phyloP scores from a whole-genome alignment of 2,888 invertebrate genomes.

The Sphaeridia pumilis region DNA sequence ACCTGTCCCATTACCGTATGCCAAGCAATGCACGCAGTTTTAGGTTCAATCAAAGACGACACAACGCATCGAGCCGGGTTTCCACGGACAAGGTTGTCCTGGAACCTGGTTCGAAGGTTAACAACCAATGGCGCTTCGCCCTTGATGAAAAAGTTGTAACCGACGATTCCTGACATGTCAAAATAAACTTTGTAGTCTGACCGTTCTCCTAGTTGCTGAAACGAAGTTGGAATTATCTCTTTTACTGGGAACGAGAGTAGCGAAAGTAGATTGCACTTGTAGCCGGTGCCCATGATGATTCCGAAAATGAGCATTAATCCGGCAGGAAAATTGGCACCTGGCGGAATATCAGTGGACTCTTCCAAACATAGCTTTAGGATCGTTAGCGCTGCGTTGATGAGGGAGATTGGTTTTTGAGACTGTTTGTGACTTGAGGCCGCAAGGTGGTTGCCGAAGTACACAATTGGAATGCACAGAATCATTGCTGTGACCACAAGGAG shows the following conservation, averaged over 20 bases:
- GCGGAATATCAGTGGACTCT: slow-evolving; percentile 12
- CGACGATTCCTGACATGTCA: slow-evolving; percentile 22
- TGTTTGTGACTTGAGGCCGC: no score
- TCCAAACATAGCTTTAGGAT: slow-evolving; percentile 17
- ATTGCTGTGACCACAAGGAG: slow-evolving; percentile 9
- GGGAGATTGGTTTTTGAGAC: background rate
- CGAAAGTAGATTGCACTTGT: slow-evolving; percentile 24
- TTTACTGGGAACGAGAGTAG: slow-evolving; percentile 19
- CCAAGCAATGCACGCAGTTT: slow-evolving; percentile 12
- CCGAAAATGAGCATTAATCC: slow-evolving; percentile 20
- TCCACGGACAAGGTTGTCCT: background rate
- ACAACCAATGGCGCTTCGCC: slow-evolving; percentile 15
- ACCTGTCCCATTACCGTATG: slow-evolving; percentile 8
- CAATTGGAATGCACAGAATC: slow-evolving; percentile 2
- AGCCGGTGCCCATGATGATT: slow-evolving; percentile 23
- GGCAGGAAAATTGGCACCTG: slow-evolving; percentile 12
- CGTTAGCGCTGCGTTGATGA: background rate
- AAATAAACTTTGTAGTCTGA: slow-evolving; percentile 19
- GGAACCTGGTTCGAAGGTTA: slow-evolving; percentile 4
- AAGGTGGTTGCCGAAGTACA: background rate
- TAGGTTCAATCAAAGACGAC: slow-evolving; percentile 2
- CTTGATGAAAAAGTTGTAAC: slow-evolving; percentile 19
- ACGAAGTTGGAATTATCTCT: slow-evolving; percentile 18
- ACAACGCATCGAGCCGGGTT: slow-evolving; percentile 11
- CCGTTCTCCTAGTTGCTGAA: slow-evolving; percentile 11